Base-by-base conservation (phyloP, 2,888 invertebrate genomes). In the Macaria notata region DNA sequence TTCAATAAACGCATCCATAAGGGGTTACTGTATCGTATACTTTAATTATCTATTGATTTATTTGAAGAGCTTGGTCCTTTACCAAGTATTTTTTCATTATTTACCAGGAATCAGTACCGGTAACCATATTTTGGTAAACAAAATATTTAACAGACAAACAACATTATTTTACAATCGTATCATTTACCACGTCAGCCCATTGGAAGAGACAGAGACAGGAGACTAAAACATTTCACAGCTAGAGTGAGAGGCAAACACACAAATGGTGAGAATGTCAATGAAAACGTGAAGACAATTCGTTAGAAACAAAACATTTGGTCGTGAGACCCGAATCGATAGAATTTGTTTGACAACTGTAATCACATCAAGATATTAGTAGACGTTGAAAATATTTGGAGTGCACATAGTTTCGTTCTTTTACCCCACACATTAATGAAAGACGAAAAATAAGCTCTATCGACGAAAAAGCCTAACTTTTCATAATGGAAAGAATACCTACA, bases 241-340 rank as follows among this genome's bases (percentile, higher is more conserved):
- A 83, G 78, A 62, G 79, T 83, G 79, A 81, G 72, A 82, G 79
- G 78, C 81, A 77, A 76, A 81, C 77, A 79, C 68, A 74, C 72
- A 75, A 70, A 78, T 77, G 78, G 81, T 83, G 81, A 80, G 73
- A 76, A 80, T 83, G 81, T 69, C 56, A 65, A 77, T 83, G 83
- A 70, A 68, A 54, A 68, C 55, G 53, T 59, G 42, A 68, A 73
- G 65, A 68, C 71, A 61, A 74, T 73, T 76, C 71, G 52, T 60
- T 54, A 3, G 4, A 4, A 59, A 66, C 62, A 70, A 6, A 77
- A 75, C 19, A 19, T 73, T 63, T 62, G 46, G 7, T 31, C 36
- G 3, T 8, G 5, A 47, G 41, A 52, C 29, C 29, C 31, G 39
- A 47, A 49, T 45, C 33, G 46, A 39, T 19, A 49, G 5, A 48